phyloP scores from a whole-genome alignment of 2,113 vertebrate genomes.

The Istiophorus platypterus region DNA sequence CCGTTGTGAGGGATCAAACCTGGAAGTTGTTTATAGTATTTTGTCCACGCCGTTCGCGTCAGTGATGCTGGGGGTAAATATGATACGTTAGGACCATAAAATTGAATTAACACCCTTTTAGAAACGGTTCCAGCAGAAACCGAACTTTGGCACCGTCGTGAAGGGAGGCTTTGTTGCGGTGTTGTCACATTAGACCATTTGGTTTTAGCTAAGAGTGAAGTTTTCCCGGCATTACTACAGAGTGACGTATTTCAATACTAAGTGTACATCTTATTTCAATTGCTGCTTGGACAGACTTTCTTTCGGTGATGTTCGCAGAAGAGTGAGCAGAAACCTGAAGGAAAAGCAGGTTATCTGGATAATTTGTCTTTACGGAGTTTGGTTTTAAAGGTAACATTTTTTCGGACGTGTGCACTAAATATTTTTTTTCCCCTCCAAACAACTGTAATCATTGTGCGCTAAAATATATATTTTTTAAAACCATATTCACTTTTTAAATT shows the following conservation, averaged over 20 bases:
- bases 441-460: too few relatives aligned
- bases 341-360: too few relatives aligned
- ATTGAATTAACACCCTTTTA: neutral
- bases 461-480: too few relatives aligned
- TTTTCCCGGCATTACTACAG: neutral
- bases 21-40: neutral
- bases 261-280: conserved; percentile 12
- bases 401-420: too few relatives aligned
- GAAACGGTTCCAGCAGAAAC: neutral
- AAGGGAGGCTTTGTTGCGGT: neutral
- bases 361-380: too few relatives aligned
- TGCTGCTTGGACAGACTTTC: neutral
- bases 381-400: too few relatives aligned
- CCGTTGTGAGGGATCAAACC: neutral
- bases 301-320: neutral
- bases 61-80: neutral
- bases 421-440: too few relatives aligned
- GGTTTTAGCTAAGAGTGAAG: neutral
- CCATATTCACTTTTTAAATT: too few relatives aligned
- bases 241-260: neutral
- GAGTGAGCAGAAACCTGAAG: too few relatives aligned
- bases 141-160: too few relatives aligned
- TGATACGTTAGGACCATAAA: neutral
- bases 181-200: neutral
- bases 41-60: neutral